Evolutionary conservation across 2,113 vertebrate species (phyloP).

Genomic region (Spea multiplicata): DNA sequence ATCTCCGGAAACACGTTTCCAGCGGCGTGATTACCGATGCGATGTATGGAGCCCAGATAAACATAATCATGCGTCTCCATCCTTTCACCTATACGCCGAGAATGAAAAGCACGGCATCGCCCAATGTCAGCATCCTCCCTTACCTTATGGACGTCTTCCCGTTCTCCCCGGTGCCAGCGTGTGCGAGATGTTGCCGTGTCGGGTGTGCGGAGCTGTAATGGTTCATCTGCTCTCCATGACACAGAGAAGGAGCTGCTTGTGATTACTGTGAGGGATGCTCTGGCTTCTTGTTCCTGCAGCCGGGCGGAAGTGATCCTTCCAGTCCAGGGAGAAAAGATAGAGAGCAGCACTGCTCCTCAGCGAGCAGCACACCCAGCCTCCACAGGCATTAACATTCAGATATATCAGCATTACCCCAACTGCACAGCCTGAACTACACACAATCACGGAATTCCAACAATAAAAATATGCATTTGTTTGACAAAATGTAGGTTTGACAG

Average conservation of each 20-base stretch:
- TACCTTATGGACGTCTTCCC: slow-evolving; percentile 54
- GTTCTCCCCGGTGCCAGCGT: slow-evolving; percentile 47
- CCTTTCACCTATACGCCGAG: neutral
- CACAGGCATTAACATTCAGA: neutral
- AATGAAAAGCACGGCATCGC: neutral
- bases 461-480: too few relatives aligned
- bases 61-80: too few relatives aligned
- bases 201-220: slow-evolving; percentile 33
- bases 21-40: too few relatives aligned
- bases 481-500: too few relatives aligned
- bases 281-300: slow-evolving; percentile 69
- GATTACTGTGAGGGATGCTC: slow-evolving; percentile 52
- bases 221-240: slow-evolving; percentile 56
- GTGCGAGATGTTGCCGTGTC: slow-evolving; percentile 46
- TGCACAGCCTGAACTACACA: too few relatives aligned
- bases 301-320: slow-evolving; percentile 69
- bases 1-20: neutral
- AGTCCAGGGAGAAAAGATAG: slow-evolving; percentile 35
- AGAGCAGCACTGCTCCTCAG: slow-evolving; percentile 41
- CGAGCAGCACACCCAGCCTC: neutral
- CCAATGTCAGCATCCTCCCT: slow-evolving; percentile 14
- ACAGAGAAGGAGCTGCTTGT: slow-evolving; percentile 1
- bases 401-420: too few relatives aligned
- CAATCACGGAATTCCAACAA: too few relatives aligned
- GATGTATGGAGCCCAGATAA: too few relatives aligned